Evolutionary conservation across 1,140 invertebrate species (phyloP).

Genomic region (Hycleus cichorii): DNA sequence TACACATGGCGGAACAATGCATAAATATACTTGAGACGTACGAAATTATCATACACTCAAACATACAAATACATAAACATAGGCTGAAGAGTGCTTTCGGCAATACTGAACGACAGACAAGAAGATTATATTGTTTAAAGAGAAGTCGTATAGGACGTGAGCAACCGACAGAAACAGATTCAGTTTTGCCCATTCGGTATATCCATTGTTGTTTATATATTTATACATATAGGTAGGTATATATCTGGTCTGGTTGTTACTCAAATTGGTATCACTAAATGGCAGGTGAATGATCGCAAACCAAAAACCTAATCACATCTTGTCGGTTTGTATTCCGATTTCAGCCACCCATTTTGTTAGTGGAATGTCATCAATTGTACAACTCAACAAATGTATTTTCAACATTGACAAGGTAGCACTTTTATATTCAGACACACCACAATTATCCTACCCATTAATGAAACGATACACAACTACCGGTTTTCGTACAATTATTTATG

Average conservation of each 20-base stretch:
- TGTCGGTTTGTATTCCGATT: no score
- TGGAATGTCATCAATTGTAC: background rate
- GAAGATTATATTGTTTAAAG: conserved; percentile 24
- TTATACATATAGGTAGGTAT: background rate
- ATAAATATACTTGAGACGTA: conserved; percentile 12
- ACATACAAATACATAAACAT: conserved; percentile 17
- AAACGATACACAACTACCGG: no score
- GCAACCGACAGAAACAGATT: conserved; percentile 11
- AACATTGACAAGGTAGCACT: no score
- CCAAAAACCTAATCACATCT: no score
- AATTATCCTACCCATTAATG: no score
- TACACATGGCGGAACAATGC: conserved; percentile 9
- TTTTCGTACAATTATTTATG: no score
- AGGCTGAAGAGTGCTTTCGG: conserved; percentile 18
- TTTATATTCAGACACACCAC: no score
- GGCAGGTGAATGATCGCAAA: conserved; percentile 10
- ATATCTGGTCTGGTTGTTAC: background rate
- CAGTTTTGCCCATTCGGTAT: background rate
- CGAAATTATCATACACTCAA: conserved; percentile 21
- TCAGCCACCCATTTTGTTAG: no score
- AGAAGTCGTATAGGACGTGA: conserved; percentile 18
- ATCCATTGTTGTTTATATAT: conserved; percentile 15
- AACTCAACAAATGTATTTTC: background rate
- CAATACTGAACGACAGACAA: conserved; percentile 20
- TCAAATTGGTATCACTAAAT: conserved; percentile 12